Evolutionary conservation across 2,113 vertebrate species (phyloP).

Genomic region (Pycnonotus jocosus): DNA sequence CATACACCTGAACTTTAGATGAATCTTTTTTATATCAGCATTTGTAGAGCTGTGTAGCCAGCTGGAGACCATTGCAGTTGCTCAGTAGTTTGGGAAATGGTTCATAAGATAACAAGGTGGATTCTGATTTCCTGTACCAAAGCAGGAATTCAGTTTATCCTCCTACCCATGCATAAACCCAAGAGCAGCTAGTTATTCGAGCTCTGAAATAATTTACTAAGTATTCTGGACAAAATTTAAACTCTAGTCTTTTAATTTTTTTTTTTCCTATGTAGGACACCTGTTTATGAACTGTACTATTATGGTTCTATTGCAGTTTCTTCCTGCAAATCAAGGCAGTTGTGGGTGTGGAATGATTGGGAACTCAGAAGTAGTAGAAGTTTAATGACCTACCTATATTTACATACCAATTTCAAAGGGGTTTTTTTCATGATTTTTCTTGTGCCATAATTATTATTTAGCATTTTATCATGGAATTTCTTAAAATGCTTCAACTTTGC

Average conservation of each 20-base stretch:
- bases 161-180: background rate
- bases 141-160: background rate
- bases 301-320: background rate
- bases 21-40: background rate
- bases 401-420: accelerated
- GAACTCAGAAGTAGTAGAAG: background rate
- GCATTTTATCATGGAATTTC: background rate
- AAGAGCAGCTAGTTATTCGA: background rate
- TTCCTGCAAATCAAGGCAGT: background rate
- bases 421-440: background rate
- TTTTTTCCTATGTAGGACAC: background rate
- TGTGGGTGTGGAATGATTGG: background rate
- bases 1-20: background rate
- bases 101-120: background rate
- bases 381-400: background rate
- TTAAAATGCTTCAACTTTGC: background rate
- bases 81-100: background rate
- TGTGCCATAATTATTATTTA: background rate
- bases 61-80: background rate
- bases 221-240: background rate
- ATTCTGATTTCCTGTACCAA: background rate
- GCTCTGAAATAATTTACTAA: background rate
- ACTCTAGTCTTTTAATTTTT: background rate
- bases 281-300: background rate
- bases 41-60: background rate